Evolutionary conservation across 2,888 invertebrate species (phyloP).

Genomic region (Agelastica alni): DNA sequence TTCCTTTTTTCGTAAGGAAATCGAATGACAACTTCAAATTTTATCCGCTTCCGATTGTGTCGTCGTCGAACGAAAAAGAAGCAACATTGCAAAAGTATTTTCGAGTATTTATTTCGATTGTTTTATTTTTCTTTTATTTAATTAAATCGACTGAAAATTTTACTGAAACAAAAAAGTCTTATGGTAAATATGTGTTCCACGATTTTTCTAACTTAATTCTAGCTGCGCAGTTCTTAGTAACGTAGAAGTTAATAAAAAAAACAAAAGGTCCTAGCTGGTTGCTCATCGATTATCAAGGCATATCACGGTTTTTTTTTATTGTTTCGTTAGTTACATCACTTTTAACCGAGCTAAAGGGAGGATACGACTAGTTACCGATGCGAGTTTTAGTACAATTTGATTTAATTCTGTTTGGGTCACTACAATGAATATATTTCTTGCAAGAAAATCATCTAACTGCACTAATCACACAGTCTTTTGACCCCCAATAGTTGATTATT

Average conservation of each 20-base stretch:
- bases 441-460: too few relatives aligned
- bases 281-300: conserved; percentile 34
- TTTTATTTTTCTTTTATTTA: conserved; percentile 27
- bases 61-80: too few relatives aligned
- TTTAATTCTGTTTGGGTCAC: too few relatives aligned
- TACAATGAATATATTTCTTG: too few relatives aligned
- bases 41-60: too few relatives aligned
- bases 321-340: conserved; percentile 17
- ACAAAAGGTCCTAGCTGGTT: conserved; percentile 15
- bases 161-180: conserved; percentile 32
- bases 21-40: too few relatives aligned
- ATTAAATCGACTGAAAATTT: conserved; percentile 36
- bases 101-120: conserved; percentile 2
- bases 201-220: conserved; percentile 26
- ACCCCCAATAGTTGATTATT: too few relatives aligned
- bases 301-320: conserved; percentile 28
- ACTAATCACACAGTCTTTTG: too few relatives aligned
- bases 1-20: too few relatives aligned
- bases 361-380: too few relatives aligned
- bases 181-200: conserved; percentile 39
- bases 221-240: background rate
- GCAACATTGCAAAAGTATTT: conserved; percentile 33
- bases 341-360: too few relatives aligned
- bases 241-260: conserved; percentile 1
- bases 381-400: too few relatives aligned